A percentile compares a stretch with the other conserved stretches of the same genome.
These are phyloP conservation scores for Poeciliopsis presidionis DNA, from an alignment of 2,797 vertebrate genomes.

Conservation along the genomic window DNA sequence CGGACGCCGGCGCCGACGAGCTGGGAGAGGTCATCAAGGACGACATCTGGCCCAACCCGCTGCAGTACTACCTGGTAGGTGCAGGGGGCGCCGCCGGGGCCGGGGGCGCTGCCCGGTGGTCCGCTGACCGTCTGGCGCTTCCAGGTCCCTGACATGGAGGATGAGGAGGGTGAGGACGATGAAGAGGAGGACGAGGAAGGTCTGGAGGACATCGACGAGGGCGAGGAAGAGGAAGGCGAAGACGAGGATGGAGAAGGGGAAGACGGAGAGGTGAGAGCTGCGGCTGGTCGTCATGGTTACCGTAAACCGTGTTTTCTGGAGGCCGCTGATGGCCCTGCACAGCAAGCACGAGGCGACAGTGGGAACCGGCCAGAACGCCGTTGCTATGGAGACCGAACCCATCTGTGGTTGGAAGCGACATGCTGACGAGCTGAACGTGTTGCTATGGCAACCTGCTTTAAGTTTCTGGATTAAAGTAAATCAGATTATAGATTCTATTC, in stretches of 20 bases:
- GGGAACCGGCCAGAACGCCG: too few species aligned
- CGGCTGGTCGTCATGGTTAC: not conserved
- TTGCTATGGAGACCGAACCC: too few species aligned
- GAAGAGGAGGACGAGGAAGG: conserved; percentile 94
- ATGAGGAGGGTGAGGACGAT: conserved; percentile 95
- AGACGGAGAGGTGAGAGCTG: conserved; percentile 84
- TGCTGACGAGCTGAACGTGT: too few species aligned
- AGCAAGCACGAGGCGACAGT: too few species aligned
- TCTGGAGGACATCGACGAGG: conserved; percentile 96
- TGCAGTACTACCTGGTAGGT: conserved; percentile 94
- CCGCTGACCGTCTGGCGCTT: not conserved
- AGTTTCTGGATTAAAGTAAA: too few species aligned
- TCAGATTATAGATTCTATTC: too few species aligned
- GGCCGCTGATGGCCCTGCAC: too few species aligned
- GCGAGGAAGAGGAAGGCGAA: conserved; percentile 93
- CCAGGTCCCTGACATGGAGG: conserved; percentile 96
- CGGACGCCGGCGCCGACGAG: conserved; percentile 94
- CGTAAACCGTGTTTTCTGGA: too few species aligned
- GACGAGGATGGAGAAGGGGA: conserved; percentile 96
- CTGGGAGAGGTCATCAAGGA: conserved; percentile 97
- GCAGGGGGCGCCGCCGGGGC: too few species aligned
- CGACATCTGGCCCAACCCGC: conserved; percentile 96
- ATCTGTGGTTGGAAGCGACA: too few species aligned
- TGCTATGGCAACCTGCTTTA: too few species aligned
- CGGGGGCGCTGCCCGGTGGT: too few species aligned